Evolutionary conservation across 2,888 invertebrate species (phyloP), one percentile per base, ranked within the genome.

Genomic region (Tineola bisselliella): DNA sequence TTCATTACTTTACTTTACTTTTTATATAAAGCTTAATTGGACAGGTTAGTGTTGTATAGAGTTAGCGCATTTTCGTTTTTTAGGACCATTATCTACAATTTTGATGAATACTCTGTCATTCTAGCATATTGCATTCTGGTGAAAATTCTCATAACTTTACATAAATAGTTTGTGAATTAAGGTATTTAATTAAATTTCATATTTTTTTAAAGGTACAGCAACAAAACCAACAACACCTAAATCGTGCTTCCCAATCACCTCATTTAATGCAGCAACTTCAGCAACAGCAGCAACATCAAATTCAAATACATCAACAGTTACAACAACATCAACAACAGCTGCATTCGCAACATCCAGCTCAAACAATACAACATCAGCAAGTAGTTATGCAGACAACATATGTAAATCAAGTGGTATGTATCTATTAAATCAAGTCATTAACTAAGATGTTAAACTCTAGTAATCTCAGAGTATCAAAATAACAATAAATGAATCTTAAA

Each of bases 371-470:
- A 65, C 81, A 81, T 60, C 78, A 77, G 63, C 81, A 81, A 73
- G 83, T 83, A 65, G 84, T 84, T 43, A 86, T 87, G 84, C 84
- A 86, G 64, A 77, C 84, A 11, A 79, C 83, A 8, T 87, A 86
- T 63, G 81, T 86, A 44, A 84, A 87, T 68, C 84, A 76, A 64
- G 84, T 84, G 63, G 78, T 72, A 48, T 48, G 13, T 48, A 13
- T 25, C 25, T 4, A 25, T n/a, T 25, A 25, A 25, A 25, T 25
- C 25, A n/a, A n/a, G n/a, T n/a, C 25, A 25, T 25, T 25, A 4
- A 25, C 6, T 4, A 25, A 25, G 6, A 52, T 13, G 2, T 25
- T 6, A 4, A 25, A 4, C 25, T 25, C 6, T 25, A 25, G 6
- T 25, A 25, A 4, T 25, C 25, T 6, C n/a, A n/a, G n/a, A n/a